Evolutionary conservation across 2,113 vertebrate species (phyloP), one percentile per base, ranked within the genome.

Genomic region (Tretioscincus oriximinensis): DNA sequence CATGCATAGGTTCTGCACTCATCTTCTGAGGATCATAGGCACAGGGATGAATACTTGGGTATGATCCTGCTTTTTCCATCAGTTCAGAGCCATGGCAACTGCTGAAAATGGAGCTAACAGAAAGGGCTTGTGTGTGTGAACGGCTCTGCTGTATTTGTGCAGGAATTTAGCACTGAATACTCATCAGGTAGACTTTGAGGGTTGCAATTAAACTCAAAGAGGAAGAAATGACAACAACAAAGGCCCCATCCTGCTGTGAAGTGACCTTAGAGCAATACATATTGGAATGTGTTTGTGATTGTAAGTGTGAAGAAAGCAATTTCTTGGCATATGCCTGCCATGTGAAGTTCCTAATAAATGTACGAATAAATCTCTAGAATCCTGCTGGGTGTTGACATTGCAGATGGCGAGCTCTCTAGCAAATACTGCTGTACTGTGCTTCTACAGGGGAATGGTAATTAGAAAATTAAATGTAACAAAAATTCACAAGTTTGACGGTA

Each of bases 381-480:
- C 63, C 29, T 41, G 71, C 64, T 70, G 77, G 61, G 35, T 63
- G 20, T 4, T 73, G 71, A 51, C 65, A 78, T 1, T 26, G 5
- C 45, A 45, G 69, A 67, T 60, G 63, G 31, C 10, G 26, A 74
- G n/a, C 12, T 29, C 5, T 1, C 12, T 73, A 65, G 70, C 69
- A 1, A 29, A 69, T 12, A 58, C 0, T 8, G 45, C 68, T 51
- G 0, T 28, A 69, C 1, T 58, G 0, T 80, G 22, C 1, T 16
- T 74, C 28, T 7, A 16, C 61, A 41, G 47, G 9, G 2, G 76
- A 47, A 41, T 24, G 18, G 1, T 1, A 8, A 76, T 47, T 54
- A 21, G 31, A 45, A 60, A 81, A 63, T 73, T 41, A 26, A 80
- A 81, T 51, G 12, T 51, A 65, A 81, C n/a, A 73, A 81, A 80